These are phyloP conservation scores for Leucophenga montana DNA, from an alignment of 2,888 invertebrate species.

Conservation along the genomic window DNA sequence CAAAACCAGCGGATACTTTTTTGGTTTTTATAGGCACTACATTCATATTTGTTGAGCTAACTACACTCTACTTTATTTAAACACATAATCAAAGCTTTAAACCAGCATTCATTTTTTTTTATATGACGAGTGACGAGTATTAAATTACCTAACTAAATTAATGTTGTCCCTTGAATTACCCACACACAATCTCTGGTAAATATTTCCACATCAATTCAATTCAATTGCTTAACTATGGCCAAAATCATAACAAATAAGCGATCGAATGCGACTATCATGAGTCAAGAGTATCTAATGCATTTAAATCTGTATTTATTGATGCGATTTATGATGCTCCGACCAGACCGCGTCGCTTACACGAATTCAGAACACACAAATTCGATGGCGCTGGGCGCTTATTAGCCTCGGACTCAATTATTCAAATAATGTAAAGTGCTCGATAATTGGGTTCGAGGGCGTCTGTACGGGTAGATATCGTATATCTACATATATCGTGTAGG, in stretches of 20 bases:
- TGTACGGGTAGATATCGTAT: no score
- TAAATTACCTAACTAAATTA: no score
- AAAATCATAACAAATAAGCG: background rate
- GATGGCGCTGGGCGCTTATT: constrained; percentile 5
- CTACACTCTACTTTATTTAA: no score
- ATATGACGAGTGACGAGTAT: no score
- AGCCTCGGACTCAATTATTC: constrained; percentile 15
- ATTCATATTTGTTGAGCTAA: no score
- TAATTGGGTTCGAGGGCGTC: constrained; percentile 9
- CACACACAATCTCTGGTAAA: no score
- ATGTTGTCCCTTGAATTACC: no score
- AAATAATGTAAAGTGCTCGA: constrained; percentile 19
- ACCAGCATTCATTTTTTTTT: no score
- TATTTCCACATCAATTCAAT: background rate
- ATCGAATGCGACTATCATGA: background rate
- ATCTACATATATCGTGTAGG: no score
- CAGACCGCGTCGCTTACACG: background rate
- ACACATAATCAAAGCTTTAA: no score
- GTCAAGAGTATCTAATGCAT: constrained; percentile 9
- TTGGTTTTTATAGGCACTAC: no score
- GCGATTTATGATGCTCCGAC: background rate
- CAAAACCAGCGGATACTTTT: no score
- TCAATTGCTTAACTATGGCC: constrained; percentile 17
- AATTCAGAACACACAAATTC: background rate
- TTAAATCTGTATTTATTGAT: constrained; percentile 21